These are phyloP conservation scores for Sitta carolinensis DNA, from an alignment of 2,797 vertebrate species.

Conservation along the genomic window DNA sequence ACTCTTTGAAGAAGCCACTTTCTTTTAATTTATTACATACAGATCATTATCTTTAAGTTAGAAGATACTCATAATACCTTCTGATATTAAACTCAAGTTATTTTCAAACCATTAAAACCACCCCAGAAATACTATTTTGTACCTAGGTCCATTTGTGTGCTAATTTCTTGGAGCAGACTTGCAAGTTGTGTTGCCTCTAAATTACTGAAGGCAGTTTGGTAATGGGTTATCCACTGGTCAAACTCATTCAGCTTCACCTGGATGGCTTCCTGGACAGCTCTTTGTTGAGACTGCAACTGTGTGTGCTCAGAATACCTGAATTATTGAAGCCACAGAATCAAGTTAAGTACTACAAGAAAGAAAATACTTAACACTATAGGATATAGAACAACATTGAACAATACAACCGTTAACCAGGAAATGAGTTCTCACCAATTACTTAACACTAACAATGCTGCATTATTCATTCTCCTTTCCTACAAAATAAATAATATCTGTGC, in stretches of 20 bases:
- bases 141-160: slow-evolving; percentile 95
- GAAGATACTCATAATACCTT: not conserved
- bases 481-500: not conserved
- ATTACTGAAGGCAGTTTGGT: slow-evolving; percentile 93
- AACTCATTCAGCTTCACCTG: slow-evolving; percentile 94
- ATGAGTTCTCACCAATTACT: not conserved
- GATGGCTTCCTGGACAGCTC: slow-evolving; percentile 94
- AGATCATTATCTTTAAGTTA: not conserved
- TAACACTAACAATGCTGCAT: not conserved
- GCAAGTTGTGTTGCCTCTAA: slow-evolving; percentile 95
- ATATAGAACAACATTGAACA: not conserved
- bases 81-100: not conserved
- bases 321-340: not conserved
- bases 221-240: slow-evolving; percentile 97
- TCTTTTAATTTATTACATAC: not conserved
- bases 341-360: not conserved
- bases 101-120: not conserved
- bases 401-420: not conserved
- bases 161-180: slow-evolving; percentile 96
- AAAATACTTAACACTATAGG: not conserved
- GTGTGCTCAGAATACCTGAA: slow-evolving; percentile 94
- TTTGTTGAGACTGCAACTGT: slow-evolving; percentile 92
- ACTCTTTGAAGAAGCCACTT: not conserved
- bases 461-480: not conserved
- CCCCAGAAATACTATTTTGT: not conserved